Base-by-base conservation (phyloP, 2,113 vertebrate genomes). In the Tragulus kanchil region DNA sequence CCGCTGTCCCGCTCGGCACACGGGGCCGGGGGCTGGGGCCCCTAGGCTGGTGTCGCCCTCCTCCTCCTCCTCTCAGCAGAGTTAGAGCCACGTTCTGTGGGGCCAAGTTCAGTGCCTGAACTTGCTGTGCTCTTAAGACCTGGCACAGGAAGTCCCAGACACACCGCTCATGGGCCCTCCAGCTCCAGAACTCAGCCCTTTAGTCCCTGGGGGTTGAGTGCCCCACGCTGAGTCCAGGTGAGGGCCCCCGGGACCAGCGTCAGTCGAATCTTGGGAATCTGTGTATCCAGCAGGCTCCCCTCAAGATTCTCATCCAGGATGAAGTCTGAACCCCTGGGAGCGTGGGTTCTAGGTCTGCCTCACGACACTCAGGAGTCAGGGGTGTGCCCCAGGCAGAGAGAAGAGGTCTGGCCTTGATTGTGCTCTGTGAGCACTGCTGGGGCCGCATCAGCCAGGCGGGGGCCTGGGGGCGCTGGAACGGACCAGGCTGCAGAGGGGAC, bases 191-290 rank as follows among this genome's bases (percentile, higher is more conserved):
- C 0, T 4, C 31, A 23, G 31, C 85, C 54, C 48, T 19, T 26
- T 1, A 3, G 54, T 36, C 15, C 50, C 21, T 23, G 4, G 0
- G 8, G 21, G 56, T 4, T 12, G 8, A 28, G 9, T 9, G 3
- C 42, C n/a, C 3, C 0, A 3, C 16, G 19, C 1, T 2, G 52
- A 21, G 52, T 56, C 56, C 0, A 0, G 4, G 6, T 26, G 13
- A 19, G 19, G 77, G 71, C 31, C 5, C 25, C 15, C 42, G 5
- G 6, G 90, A 52, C 25, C 0, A 0, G 62, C 65, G 10, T 19
- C 59, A 42, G 13, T 4, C 8, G 50, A 19, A n/a, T 31, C 21
- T 88, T 26, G 28, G 65, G 6, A 16, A 6, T 31, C 31, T 6
- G 14, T 0, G 0, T 64, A 8, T 36, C 50, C 36, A 0, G 13